Evolutionary conservation across 2,797 vertebrate species (phyloP).

Genomic region (Tangara arthus): DNA sequence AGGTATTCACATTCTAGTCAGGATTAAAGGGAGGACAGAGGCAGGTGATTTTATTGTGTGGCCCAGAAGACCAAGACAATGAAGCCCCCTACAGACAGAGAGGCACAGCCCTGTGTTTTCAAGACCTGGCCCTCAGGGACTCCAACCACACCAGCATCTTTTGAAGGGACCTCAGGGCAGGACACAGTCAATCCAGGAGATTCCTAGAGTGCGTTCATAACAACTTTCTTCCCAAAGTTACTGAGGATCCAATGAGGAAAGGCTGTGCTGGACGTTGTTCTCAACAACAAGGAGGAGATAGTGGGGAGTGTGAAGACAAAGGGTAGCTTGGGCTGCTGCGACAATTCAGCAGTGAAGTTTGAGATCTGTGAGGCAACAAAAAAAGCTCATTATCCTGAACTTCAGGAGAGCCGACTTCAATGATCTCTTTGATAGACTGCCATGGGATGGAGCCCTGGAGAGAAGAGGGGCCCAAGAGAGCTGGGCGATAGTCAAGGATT

Average conservation of each 20-base stretch:
- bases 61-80: no score
- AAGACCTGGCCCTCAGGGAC: background rate
- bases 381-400: background rate
- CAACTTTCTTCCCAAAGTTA: background rate
- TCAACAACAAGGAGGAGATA: background rate
- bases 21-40: background rate
- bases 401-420: background rate
- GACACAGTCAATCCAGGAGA: background rate
- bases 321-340: background rate
- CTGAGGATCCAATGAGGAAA: background rate
- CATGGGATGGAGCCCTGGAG: background rate
- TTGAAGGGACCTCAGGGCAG: background rate
- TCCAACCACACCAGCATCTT: background rate
- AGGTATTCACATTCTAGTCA: background rate
- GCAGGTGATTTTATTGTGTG: background rate
- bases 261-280: background rate
- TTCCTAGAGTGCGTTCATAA: background rate
- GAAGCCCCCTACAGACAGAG: background rate
- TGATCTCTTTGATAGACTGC: background rate
- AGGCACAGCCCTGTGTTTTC: accelerated
- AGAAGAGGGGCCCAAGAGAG: background rate
- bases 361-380: background rate
- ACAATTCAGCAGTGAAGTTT: background rate
- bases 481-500: background rate
- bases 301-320: no score